These are phyloP conservation scores for Ormyrus pomaceus DNA, from an alignment of 2,888 invertebrate species.

Conservation along the genomic window DNA sequence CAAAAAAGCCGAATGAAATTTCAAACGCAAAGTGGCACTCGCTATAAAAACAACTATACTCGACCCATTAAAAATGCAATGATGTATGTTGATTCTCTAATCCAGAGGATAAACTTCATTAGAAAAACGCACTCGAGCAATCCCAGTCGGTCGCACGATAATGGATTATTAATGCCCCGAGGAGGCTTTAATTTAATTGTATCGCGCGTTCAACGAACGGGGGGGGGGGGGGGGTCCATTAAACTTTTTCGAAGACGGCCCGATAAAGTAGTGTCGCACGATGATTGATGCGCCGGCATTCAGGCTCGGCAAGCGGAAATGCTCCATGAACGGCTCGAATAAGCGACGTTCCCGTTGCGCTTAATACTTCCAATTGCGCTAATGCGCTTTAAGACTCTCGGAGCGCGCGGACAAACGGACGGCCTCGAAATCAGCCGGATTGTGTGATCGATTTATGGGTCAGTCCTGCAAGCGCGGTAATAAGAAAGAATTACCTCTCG, in stretches of 20 bases:
- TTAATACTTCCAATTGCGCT: constrained; percentile 54
- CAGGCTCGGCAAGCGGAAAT: constrained; percentile 55
- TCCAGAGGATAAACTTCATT: no score
- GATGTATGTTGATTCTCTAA: no score
- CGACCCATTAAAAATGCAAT: no score
- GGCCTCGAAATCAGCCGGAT: constrained; percentile 34
- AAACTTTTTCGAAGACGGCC: constrained; percentile 21
- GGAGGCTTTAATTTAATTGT: constrained; percentile 42
- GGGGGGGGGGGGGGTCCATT: not conserved
- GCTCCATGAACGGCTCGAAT: constrained; percentile 49
- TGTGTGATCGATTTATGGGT: constrained; percentile 48
- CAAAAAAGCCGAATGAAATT: no score
- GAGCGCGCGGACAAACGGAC: constrained; percentile 30
- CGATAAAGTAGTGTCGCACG: constrained; percentile 44
- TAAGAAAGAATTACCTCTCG: not conserved
- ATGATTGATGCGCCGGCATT: constrained; percentile 46
- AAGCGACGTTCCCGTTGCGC: constrained; percentile 52
- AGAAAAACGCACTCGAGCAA: no score
- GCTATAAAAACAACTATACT: no score
- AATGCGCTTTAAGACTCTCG: constrained; percentile 47
- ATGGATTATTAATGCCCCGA: constrained; percentile 12
- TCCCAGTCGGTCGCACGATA: not conserved
- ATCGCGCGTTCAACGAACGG: constrained; percentile 28
- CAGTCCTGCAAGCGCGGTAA: not conserved
- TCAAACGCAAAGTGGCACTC: no score